Evolutionary conservation across 2,888 invertebrate species (phyloP).

Genomic region (Phorcus lineatus): DNA sequence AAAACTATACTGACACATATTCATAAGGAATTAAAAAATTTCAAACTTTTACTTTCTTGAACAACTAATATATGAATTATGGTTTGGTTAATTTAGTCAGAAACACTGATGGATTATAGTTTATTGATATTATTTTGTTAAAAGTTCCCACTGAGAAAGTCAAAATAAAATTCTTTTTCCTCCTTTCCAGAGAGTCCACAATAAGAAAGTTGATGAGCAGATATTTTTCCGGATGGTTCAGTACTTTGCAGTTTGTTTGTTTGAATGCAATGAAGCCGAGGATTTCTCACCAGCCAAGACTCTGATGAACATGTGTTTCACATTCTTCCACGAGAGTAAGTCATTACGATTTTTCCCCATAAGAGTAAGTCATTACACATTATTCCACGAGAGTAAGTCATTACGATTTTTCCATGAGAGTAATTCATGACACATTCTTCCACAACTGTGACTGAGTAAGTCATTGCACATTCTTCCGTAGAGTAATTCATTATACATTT

Average conservation of each 20-base stretch:
- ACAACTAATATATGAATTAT: no score
- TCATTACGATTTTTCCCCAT: slow-evolving; percentile 26
- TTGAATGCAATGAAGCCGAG: slow-evolving; percentile 84
- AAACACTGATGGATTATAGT: no score
- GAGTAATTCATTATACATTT: no score
- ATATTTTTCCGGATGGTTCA: slow-evolving; percentile 84
- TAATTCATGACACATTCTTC: slow-evolving; percentile 81
- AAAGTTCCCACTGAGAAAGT: no score
- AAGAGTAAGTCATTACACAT: slow-evolving; percentile 78
- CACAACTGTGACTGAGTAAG: slow-evolving; percentile 79
- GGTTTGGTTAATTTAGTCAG: no score
- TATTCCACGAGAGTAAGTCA: slow-evolving; percentile 82
- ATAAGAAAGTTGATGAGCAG: slow-evolving; percentile 81
- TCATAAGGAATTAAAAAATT: no score
- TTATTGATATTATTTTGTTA: no score
- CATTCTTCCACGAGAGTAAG: slow-evolving; percentile 83
- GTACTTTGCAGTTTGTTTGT: slow-evolving; percentile 83
- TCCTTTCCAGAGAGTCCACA: slow-evolving; percentile 80
- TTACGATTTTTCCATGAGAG: background rate
- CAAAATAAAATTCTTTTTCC: no score
- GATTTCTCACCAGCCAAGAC: slow-evolving; percentile 84
- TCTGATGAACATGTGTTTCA: slow-evolving; percentile 86
- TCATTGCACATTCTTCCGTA: no score
- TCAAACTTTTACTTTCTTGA: no score
- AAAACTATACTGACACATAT: no score